Base-by-base conservation (phyloP, 1,140 invertebrate genomes). In the Diuraphis noxia region DNA sequence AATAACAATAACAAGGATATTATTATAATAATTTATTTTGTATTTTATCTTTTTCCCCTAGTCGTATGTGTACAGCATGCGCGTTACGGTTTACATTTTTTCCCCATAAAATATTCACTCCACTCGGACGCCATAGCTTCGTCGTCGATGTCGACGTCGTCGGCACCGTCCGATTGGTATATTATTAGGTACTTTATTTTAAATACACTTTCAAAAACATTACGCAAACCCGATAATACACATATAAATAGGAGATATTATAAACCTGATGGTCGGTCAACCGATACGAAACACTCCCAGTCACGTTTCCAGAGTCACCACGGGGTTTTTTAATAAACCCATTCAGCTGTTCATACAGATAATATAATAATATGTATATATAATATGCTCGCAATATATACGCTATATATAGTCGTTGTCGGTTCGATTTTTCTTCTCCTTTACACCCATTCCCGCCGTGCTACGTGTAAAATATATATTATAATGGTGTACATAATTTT, bases 231-330 rank as follows among this genome's bases (percentile, higher is more conserved):
- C 84, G 41, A 86, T 86, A 86, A 86, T 86, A 86, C 84, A 49
- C 84, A 36, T 21, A 86, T 40, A 41, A n/a, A 85, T 41, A 86
- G n/a, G n/a, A 36, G 34, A 52, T 86, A 36, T 56, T 30, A 87
- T 56, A 87, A 87, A 56, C 36, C 23, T 36, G 88, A 90, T 89
- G 88, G 40, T 79, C 88, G 36, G 63, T 90, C 72, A 34, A 90
- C 88, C 88, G 88, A 90, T 49, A 81, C 88, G 63, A 90, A 56
- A 90, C 88, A 81, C 72, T 90, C 88, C 77, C 88, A 81, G 88
- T 90, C 88, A 90, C 88, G 88, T 90, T 90, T 90, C 43, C 88
- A 43, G 56, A 88, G 88, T 81, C 72, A 79, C 30, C 41, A 3
- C n/a, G 52, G 21, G 8, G 63, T 90, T 79, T 89, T n/a, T 90